Evolutionary conservation across 2,113 vertebrate species (phyloP).

Genomic region (Eublepharis macularius): DNA sequence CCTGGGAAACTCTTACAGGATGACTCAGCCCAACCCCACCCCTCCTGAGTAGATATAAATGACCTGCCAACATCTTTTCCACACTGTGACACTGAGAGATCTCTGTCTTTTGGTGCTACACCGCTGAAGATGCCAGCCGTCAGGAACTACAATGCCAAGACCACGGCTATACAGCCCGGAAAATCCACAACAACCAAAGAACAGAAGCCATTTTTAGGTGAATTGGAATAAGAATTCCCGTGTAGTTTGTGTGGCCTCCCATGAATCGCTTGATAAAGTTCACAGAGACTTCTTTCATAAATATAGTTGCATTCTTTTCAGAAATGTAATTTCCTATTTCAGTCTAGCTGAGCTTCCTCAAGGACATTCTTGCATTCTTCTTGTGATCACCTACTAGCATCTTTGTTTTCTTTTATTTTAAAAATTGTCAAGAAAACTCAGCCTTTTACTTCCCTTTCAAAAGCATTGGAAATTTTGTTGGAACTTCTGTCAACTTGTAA

Average conservation of each 20-base stretch:
- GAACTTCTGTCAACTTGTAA: not conserved
- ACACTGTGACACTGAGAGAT: too few species aligned
- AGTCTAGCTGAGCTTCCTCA: not conserved
- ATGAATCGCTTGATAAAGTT: constrained; percentile 1
- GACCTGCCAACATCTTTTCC: too few species aligned
- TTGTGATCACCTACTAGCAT: not conserved
- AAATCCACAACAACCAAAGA: not conserved
- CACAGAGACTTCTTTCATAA: constrained; percentile 6
- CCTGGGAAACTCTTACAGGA: too few species aligned
- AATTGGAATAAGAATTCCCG: not conserved
- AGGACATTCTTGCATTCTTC: not conserved
- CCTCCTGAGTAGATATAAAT: too few species aligned
- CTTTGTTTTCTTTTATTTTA: constrained; percentile 20
- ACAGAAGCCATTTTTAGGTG: not conserved
- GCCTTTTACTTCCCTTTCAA: not conserved
- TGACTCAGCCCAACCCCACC: too few species aligned
- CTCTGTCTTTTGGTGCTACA: too few species aligned
- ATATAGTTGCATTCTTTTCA: not conserved
- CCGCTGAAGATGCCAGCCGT: too few species aligned
- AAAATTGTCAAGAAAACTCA: not conserved
- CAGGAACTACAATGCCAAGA: too few species aligned
- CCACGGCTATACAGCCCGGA: too few species aligned
- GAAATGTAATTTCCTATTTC: constrained; percentile 7
- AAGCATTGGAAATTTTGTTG: not conserved
- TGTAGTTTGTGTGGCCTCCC: not conserved